phyloP scores from a whole-genome alignment of 2,888 invertebrate species.

The Orthonevra nobilis region DNA sequence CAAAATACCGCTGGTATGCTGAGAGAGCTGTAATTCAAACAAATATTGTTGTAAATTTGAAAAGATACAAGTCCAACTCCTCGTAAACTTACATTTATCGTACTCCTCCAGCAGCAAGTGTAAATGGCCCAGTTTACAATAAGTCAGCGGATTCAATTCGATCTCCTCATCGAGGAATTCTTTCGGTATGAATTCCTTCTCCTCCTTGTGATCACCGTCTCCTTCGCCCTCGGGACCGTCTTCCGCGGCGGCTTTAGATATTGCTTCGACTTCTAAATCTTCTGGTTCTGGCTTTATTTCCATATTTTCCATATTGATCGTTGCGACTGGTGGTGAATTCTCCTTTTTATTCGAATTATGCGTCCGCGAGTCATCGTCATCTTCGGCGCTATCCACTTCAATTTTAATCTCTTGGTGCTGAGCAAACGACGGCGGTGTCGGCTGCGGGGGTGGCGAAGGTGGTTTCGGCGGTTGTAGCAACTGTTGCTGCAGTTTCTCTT shows the following conservation, averaged over 20 bases:
- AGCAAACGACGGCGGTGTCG: slow-evolving; percentile 32
- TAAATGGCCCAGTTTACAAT: slow-evolving; percentile 97
- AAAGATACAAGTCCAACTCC: neutral
- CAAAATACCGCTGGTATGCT: slow-evolving; percentile 96
- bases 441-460: slow-evolving; percentile 24
- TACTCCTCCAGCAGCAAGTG: slow-evolving; percentile 96
- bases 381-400: slow-evolving; percentile 58
- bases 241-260: slow-evolving; percentile 48
- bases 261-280: slow-evolving; percentile 72
- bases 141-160: slow-evolving; percentile 93
- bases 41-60: neutral
- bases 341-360: slow-evolving; percentile 38
- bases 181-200: slow-evolving; percentile 75
- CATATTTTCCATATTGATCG: slow-evolving; percentile 27
- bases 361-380: slow-evolving; percentile 42
- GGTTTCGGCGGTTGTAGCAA: slow-evolving; percentile 40
- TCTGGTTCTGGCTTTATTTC: slow-evolving; percentile 71
- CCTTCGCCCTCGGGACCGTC: slow-evolving; percentile 72
- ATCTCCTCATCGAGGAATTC: slow-evolving; percentile 82
- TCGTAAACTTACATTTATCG: slow-evolving; percentile 88
- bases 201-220: slow-evolving; percentile 75
- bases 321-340: slow-evolving; percentile 26
- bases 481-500: slow-evolving; percentile 42
- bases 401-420: slow-evolving; percentile 64
- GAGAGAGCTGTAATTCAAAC: slow-evolving; percentile 91